These are phyloP conservation scores for Nixonia krombeini DNA, from an alignment of 1,140 invertebrate genomes.

Conservation along the genomic window DNA sequence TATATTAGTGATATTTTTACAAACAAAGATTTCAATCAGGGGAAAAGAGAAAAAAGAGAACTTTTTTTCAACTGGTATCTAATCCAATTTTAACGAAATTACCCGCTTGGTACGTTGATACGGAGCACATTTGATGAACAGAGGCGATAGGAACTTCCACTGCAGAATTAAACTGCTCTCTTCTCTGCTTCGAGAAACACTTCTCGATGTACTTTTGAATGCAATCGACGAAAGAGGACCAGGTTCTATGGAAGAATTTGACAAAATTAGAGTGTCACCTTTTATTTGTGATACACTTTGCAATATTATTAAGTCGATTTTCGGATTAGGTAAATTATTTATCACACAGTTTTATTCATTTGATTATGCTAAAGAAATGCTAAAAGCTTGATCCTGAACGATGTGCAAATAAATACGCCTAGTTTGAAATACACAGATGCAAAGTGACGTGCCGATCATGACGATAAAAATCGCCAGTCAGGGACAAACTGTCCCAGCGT, in stretches of 20 bases:
- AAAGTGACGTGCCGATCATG: not conserved
- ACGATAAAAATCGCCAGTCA: constrained; percentile 35
- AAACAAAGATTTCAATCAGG: too few relatives aligned
- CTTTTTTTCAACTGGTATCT: too few relatives aligned
- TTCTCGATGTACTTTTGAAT: constrained; percentile 73
- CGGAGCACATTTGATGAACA: constrained; percentile 75
- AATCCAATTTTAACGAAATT: too few relatives aligned
- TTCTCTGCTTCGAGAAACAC: constrained; percentile 73
- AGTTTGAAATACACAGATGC: not conserved
- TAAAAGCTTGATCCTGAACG: too few relatives aligned
- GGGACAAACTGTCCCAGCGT: constrained; percentile 47
- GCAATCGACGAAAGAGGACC: constrained; percentile 75
- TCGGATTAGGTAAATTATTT: too few relatives aligned
- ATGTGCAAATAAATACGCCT: not conserved
- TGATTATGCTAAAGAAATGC: too few relatives aligned
- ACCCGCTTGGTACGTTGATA: constrained; percentile 74
- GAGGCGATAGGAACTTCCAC: constrained; percentile 74
- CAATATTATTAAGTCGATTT: too few relatives aligned
- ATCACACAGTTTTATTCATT: too few relatives aligned
- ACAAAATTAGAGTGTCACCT: too few relatives aligned
- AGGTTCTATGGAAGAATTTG: constrained; percentile 65
- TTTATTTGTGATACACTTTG: too few relatives aligned
- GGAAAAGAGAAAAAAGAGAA: too few relatives aligned
- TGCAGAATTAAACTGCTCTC: constrained; percentile 74
- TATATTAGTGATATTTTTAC: too few relatives aligned